Evolutionary conservation across 2,888 invertebrate genomes (phyloP).

Genomic region (Spisula subtruncata): DNA sequence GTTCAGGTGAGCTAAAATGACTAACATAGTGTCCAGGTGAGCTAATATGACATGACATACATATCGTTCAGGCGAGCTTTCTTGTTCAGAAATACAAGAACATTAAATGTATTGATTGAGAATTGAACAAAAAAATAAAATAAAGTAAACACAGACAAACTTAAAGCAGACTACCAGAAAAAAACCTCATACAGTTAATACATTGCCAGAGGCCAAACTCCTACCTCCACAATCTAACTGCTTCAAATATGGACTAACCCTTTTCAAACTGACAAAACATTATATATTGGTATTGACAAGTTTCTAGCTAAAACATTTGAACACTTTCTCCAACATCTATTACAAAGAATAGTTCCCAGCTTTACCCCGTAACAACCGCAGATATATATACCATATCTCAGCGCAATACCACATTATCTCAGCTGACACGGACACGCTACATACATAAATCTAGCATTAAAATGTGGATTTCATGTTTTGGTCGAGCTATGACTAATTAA

Average conservation of each 20-base stretch:
- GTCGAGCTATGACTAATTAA: constrained; percentile 40
- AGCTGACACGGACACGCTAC: background rate
- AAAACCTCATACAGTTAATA: background rate
- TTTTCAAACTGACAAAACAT: constrained; percentile 16
- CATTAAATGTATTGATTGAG: too few relatives aligned
- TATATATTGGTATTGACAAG: constrained; percentile 8
- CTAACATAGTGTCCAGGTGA: too few relatives aligned
- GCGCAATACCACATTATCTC: constrained; percentile 1
- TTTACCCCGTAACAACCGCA: background rate
- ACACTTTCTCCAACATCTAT: background rate
- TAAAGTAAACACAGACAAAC: too few relatives aligned
- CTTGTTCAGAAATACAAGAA: too few relatives aligned
- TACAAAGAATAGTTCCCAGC: background rate
- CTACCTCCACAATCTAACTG: background rate
- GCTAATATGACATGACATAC: too few relatives aligned
- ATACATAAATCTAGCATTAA: constrained; percentile 24
- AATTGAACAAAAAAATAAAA: too few relatives aligned
- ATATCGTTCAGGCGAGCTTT: too few relatives aligned
- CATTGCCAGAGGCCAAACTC: background rate
- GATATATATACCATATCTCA: background rate
- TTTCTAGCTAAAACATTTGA: constrained; percentile 13
- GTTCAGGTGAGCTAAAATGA: too few relatives aligned
- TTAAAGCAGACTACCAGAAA: too few relatives aligned
- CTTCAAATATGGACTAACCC: background rate
- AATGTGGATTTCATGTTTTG: constrained; percentile 39